These are phyloP conservation scores for Psylliodes chrysocephalus DNA, from an alignment of 2,888 invertebrate genomes.

Conservation along the genomic window DNA sequence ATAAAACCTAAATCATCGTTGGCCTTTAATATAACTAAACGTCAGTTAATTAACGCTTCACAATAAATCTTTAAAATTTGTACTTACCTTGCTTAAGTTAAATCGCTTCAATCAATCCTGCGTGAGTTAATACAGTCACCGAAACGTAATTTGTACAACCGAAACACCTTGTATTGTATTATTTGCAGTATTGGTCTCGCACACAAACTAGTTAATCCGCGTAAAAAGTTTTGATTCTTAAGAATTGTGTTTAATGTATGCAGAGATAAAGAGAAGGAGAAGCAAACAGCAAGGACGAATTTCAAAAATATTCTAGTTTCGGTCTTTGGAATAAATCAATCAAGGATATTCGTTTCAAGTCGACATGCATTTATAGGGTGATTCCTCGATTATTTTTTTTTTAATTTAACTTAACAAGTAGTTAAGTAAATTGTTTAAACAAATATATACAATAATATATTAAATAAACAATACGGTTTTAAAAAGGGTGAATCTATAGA, in stretches of 20 bases:
- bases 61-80: no score
- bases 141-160: background rate
- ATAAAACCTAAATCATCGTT: no score
- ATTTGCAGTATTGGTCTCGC: background rate
- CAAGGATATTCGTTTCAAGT: background rate
- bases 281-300: background rate
- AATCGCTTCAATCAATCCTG: no score
- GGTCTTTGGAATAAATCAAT: background rate
- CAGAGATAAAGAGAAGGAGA: background rate
- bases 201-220: background rate
- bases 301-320: background rate
- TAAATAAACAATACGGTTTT: no score
- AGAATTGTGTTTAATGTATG: background rate
- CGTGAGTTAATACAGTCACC: background rate
- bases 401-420: no score
- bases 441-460: no score
- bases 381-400: no score
- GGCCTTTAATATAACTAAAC: no score
- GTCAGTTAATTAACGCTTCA: no score
- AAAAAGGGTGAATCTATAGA: no score
- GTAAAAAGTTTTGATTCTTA: background rate
- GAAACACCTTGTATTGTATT: background rate
- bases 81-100: no score
- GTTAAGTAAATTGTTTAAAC: no score
- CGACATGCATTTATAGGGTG: background rate